These are phyloP conservation scores for Lithosia quadra DNA, from an alignment of 2,888 invertebrate genomes.

Conservation along the genomic window DNA sequence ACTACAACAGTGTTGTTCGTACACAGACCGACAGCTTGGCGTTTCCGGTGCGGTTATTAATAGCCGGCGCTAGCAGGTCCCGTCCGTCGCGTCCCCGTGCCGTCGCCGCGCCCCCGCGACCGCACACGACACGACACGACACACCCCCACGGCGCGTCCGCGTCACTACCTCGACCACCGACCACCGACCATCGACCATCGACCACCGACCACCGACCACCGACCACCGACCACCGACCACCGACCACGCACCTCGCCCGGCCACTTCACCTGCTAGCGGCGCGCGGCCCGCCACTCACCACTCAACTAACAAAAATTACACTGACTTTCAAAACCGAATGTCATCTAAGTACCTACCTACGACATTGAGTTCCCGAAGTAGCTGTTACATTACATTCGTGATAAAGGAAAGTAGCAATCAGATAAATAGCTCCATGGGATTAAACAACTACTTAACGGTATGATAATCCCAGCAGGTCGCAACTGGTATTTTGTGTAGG, in stretches of 20 bases:
- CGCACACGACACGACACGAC: too few species aligned
- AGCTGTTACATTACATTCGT: neutral
- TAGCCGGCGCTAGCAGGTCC: neutral
- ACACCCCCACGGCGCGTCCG: neutral
- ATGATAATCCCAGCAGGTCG: too few species aligned
- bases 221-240: neutral
- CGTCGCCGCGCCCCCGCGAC: too few species aligned
- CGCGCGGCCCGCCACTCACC: neutral
- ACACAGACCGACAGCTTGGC: neutral
- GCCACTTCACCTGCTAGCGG: constrained; percentile 2
- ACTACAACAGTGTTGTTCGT: neutral
- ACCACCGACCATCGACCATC: too few species aligned
- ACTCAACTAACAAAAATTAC: neutral
- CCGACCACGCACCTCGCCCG: neutral
- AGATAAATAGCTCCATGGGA: constrained; percentile 11
- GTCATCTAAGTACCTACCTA: neutral
- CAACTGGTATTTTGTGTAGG: too few species aligned
- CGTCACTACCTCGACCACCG: too few species aligned
- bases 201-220: neutral
- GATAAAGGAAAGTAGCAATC: constrained; percentile 10
- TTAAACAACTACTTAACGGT: constrained; percentile 4
- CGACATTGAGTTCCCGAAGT: neutral
- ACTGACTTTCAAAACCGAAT: neutral
- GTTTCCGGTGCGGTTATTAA: neutral
- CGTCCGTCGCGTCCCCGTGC: neutral